Conservation (phyloP, 2,888 invertebrate genomes). For the Drosophila lacicola region DNA sequence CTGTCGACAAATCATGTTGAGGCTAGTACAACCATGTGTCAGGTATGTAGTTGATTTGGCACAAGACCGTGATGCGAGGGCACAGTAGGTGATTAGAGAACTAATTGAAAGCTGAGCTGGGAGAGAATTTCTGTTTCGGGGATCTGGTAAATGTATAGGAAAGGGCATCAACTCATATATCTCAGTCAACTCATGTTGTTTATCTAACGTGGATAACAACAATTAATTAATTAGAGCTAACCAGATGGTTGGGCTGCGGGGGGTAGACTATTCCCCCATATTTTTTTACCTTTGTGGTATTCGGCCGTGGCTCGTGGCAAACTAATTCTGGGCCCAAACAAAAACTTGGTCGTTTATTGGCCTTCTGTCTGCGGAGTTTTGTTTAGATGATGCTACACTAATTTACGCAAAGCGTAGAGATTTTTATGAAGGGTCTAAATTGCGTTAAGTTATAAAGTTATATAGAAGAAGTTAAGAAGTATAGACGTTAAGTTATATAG, state of each 20-base stretch:
- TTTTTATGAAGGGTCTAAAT: background rate
- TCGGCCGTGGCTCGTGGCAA: conserved; percentile 34
- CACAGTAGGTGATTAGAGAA: conserved; percentile 22
- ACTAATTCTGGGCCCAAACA: conserved; percentile 16
- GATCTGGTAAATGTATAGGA: conserved; percentile 19
- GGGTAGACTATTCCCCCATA: background rate
- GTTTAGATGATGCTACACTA: conserved; percentile 15
- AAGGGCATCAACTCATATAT: conserved; percentile 42
- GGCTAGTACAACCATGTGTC: conserved; percentile 17
- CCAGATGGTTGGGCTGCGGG: background rate
- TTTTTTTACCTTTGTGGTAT: conserved; percentile 34
- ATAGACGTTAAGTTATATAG: too few relatives aligned
- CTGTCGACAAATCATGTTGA: conserved; percentile 48
- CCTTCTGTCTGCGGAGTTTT: conserved; percentile 38
- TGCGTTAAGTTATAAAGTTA: background rate
- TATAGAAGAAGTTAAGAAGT: too few relatives aligned
- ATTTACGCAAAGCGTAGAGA: background rate
- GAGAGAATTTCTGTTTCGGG: conserved; percentile 4
- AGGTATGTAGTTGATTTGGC: conserved; percentile 39
- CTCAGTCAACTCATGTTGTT: conserved; percentile 57
- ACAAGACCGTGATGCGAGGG: conserved; percentile 10
- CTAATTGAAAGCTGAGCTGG: conserved; percentile 16
- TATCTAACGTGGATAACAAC: conserved; percentile 63
- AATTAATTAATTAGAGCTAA: conserved; percentile 68
- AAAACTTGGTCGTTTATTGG: conserved; percentile 48